Evolutionary conservation across 1,140 invertebrate species (phyloP).

Genomic region (Plectrocnemia conspersa): DNA sequence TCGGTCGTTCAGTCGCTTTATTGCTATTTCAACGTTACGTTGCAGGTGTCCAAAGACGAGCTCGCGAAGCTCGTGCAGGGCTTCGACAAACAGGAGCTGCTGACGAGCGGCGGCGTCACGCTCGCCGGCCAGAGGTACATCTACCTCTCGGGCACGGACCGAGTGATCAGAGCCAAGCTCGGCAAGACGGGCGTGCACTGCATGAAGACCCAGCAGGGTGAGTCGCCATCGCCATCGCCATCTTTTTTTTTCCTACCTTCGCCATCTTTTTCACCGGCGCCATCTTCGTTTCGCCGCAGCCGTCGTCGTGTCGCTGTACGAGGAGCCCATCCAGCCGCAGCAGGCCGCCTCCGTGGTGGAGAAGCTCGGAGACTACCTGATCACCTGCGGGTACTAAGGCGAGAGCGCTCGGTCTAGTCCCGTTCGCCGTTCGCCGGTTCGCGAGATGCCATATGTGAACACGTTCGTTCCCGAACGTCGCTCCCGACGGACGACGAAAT

Average conservation of each 20-base stretch:
- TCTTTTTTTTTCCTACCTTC: not conserved
- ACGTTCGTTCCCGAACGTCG: not conserved
- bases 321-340: constrained; percentile 91
- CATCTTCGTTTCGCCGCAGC: constrained; percentile 57
- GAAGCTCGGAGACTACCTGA: constrained; percentile 92
- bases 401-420: constrained; percentile 23
- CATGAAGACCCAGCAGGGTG: constrained; percentile 90
- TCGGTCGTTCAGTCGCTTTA: not conserved
- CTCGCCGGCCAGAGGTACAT: constrained; percentile 86
- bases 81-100: constrained; percentile 78
- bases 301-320: constrained; percentile 86
- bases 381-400: constrained; percentile 87
- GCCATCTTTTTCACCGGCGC: not conserved
- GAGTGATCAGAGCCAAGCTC: constrained; percentile 85
- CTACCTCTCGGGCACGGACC: constrained; percentile 86
- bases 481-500: not conserved
- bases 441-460: not conserved
- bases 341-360: constrained; percentile 91
- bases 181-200: constrained; percentile 87
- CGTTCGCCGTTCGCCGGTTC: not conserved
- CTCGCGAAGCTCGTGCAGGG: constrained; percentile 78
- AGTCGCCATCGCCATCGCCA: constrained; percentile 27
- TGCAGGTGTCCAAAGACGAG: constrained; percentile 84
- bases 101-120: constrained; percentile 81
- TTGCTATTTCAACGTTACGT: constrained; percentile 27